A percentile compares a stretch with the other conserved stretches of the same genome.
These are phyloP conservation scores for Eolophus roseicapilla DNA, from an alignment of 2,113 vertebrate genomes.

Conservation along the genomic window DNA sequence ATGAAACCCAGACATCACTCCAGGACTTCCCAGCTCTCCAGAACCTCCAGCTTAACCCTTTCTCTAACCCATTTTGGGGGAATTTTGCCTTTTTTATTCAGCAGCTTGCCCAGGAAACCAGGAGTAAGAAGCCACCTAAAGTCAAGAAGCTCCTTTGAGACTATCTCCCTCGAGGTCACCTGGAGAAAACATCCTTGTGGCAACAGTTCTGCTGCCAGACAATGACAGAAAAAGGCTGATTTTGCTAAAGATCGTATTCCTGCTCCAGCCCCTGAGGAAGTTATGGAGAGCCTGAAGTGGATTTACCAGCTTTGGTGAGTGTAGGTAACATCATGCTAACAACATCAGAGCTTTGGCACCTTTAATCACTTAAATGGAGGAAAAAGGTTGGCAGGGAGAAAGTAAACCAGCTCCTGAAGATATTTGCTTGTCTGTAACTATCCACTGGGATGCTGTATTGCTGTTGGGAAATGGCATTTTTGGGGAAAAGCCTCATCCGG, in stretches of 20 bases:
- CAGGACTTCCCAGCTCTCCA: background rate
- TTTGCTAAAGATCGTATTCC: background rate
- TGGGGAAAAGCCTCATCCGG: rapidly evolving
- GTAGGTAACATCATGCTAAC: background rate
- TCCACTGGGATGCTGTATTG: background rate
- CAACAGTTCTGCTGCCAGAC: background rate
- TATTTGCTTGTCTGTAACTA: background rate
- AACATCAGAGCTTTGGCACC: background rate
- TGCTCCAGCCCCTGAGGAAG: background rate
- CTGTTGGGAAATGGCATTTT: background rate
- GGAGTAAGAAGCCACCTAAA: background rate
- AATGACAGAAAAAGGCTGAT: background rate
- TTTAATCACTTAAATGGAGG: background rate
- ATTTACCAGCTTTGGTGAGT: conserved; percentile 27
- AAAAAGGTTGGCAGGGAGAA: background rate
- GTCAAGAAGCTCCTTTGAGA: background rate
- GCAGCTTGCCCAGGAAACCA: background rate
- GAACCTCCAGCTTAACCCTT: background rate
- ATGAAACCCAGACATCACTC: background rate
- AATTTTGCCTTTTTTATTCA: background rate
- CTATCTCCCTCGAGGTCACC: background rate
- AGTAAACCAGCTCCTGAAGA: background rate
- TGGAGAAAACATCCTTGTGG: background rate
- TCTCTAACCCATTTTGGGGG: background rate
- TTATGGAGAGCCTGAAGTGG: background rate